Evolutionary conservation across 37 sponge, comb jelly and placozoan genomes (phyloP), one percentile per base, ranked within the genome.

Genomic region (Chondrosia reniformis): DNA sequence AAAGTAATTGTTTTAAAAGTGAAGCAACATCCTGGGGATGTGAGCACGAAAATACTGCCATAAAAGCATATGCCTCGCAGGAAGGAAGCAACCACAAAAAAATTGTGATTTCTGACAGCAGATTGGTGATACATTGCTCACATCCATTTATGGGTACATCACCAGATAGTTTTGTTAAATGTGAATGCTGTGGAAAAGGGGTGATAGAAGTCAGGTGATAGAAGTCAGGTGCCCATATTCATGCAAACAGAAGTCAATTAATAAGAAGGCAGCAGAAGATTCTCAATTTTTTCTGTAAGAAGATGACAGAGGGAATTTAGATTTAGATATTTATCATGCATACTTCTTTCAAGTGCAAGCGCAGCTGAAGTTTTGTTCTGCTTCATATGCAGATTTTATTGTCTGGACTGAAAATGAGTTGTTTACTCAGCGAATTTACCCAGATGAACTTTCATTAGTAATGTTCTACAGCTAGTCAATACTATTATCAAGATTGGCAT

Each of bases 321-420:
- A 17, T 21, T 30, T 84, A 27, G 36, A 77, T 1, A 15, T 19
- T n/a, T 37, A 80, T 30, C 80, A 79, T 42, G 21, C 64, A 22
- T 81, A 80, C 27, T 86, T 81, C 64, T 86, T 37, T 43, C 87
- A 86, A 46, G 80, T 80, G 1, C 87, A 86, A 41, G 52, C 58
- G 8, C 86, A 86, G 55, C 32, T 86, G 77, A 64, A 80, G 28
- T 28, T 86, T 24, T 73, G 69, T 32, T 22, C 34, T 61, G 77
- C 77, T 34, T 9, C 43, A 9, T 86, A 74, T 74, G 45, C 77
- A 64, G 86, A 80, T 36, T 85, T 85, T 80, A 56, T 80, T 31
- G 76, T 86, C 12, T 86, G 81, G 77, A 74, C 45, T 4, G 77
- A 72, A 45, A 63, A 54, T 19, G 65, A 74, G 52, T 55, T 82